Evolutionary conservation across 2,888 invertebrate genomes (phyloP).

Genomic region (Fabriciana adippe): DNA sequence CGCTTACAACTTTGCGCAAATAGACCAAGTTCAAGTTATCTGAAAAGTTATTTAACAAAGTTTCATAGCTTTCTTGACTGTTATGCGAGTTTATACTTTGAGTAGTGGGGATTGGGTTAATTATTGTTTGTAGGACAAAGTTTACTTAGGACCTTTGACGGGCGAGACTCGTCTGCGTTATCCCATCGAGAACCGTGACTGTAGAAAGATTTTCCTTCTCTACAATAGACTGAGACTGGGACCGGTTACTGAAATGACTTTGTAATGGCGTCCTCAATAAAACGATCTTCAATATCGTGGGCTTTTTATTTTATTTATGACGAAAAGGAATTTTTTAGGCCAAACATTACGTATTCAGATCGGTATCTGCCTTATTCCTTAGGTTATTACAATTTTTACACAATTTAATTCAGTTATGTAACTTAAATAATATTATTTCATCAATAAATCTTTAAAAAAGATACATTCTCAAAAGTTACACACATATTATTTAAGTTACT

Average conservation of each 20-base stretch:
- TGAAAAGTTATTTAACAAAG: slow-evolving; percentile 83
- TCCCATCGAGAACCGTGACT: slow-evolving; percentile 83
- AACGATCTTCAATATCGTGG: slow-evolving; percentile 67
- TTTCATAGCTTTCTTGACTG: slow-evolving; percentile 79
- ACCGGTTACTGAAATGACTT: slow-evolving; percentile 76
- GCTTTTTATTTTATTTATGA: slow-evolving; percentile 70
- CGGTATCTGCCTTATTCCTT: not conserved
- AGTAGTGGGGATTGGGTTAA: slow-evolving; percentile 64
- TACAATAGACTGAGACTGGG: slow-evolving; percentile 79
- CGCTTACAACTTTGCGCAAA: slow-evolving; percentile 80
- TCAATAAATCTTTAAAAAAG: not conserved
- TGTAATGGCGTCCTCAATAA: slow-evolving; percentile 78
- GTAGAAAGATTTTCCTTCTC: slow-evolving; percentile 82
- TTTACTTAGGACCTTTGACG: slow-evolving; percentile 59
- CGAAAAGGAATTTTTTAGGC: slow-evolving; percentile 35
- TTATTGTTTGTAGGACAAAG: slow-evolving; percentile 60
- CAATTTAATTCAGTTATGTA: not conserved
- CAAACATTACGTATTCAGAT: slow-evolving; percentile 29
- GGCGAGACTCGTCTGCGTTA: slow-evolving; percentile 66
- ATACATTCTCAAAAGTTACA: not conserved
- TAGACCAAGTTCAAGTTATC: slow-evolving; percentile 81
- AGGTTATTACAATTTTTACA: slow-evolving; percentile 11
- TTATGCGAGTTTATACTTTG: slow-evolving; percentile 68
- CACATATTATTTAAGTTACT: not conserved
- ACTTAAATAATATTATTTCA: not conserved